A percentile compares a stretch with the other conserved stretches of the same genome.
Conservation (phyloP, 2,113 vertebrate species). For the Leucoraja erinaceus region DNA sequence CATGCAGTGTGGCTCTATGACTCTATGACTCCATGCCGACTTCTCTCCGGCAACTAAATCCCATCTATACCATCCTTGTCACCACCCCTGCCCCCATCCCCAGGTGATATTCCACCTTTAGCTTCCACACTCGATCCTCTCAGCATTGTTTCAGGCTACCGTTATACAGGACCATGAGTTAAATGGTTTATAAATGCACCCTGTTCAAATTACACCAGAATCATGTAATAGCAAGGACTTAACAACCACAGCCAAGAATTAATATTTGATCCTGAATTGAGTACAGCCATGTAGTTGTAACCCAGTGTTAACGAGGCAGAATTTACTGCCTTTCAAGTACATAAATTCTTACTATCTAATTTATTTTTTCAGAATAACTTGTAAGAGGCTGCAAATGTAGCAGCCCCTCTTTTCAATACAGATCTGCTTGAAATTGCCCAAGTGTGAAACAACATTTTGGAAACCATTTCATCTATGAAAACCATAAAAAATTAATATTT, state of each 20-base stretch:
- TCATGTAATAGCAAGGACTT: not conserved
- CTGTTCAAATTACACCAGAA: not conserved
- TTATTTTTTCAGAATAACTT: not conserved
- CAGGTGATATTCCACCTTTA: too few relatives aligned
- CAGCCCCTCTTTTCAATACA: not conserved
- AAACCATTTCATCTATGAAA: not conserved
- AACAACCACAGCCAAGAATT: not conserved
- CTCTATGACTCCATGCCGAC: not conserved
- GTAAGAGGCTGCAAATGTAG: not conserved
- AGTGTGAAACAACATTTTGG: not conserved
- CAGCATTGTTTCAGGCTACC: not conserved
- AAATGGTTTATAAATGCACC: not conserved
- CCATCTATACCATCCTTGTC: not conserved
- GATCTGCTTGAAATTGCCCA: not conserved
- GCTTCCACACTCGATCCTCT: too few relatives aligned
- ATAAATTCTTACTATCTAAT: not conserved
- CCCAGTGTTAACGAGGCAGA: not conserved
- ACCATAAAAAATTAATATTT: slow-evolving; percentile 2
- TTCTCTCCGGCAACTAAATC: not conserved
- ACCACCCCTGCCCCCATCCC: not conserved
- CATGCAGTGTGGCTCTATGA: too few relatives aligned
- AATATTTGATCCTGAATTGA: not conserved
- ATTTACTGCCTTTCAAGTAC: not conserved
- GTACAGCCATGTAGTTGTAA: not conserved
- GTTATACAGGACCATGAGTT: not conserved